A percentile compares a stretch with the other conserved stretches of the same genome.
Evolutionary conservation across 2,113 vertebrate species (phyloP).

Genomic region (Phoxinus phoxinus): DNA sequence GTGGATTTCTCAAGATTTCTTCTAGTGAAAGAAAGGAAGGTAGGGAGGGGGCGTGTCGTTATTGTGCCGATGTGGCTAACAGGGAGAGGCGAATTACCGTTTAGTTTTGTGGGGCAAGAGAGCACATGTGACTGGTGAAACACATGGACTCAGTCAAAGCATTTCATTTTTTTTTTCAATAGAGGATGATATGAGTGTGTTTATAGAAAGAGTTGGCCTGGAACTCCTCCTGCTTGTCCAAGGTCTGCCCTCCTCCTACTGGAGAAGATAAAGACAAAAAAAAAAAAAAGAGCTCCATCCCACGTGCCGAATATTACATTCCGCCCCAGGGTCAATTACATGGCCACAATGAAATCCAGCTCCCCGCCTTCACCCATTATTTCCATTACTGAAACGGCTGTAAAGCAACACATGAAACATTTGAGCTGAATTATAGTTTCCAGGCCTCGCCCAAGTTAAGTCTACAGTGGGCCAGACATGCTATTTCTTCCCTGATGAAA

Average conservation of each 20-base stretch:
- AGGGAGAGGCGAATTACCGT: conserved; percentile 67
- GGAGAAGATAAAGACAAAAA: conserved; percentile 50
- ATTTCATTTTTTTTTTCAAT: conserved; percentile 52
- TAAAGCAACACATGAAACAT: conserved; percentile 49
- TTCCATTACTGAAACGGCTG: conserved; percentile 53
- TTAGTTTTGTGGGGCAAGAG: conserved; percentile 68
- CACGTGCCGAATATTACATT: conserved; percentile 60
- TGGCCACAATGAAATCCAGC: conserved; percentile 47
- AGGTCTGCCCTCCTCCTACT: conserved; percentile 46
- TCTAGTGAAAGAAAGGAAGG: conserved; percentile 54
- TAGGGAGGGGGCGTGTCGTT: conserved; percentile 64
- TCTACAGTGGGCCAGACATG: conserved; percentile 35
- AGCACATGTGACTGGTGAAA: conserved; percentile 74
- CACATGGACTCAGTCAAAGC: conserved; percentile 72
- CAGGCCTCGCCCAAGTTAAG: conserved; percentile 52
- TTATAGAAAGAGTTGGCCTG: conserved; percentile 61
- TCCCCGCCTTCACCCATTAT: conserved; percentile 44
- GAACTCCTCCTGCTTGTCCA: conserved; percentile 62
- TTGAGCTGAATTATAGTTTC: conserved; percentile 51
- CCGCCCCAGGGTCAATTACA: conserved; percentile 59
- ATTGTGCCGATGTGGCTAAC: conserved; percentile 63
- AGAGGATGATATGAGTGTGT: conserved; percentile 60
- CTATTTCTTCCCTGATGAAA: conserved; percentile 5
- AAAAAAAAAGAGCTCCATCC: conserved; percentile 28
- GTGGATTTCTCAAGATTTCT: conserved; percentile 59